These are phyloP conservation scores for Synergus japonicus DNA, from an alignment of 2,888 invertebrate species.

Conservation along the genomic window DNA sequence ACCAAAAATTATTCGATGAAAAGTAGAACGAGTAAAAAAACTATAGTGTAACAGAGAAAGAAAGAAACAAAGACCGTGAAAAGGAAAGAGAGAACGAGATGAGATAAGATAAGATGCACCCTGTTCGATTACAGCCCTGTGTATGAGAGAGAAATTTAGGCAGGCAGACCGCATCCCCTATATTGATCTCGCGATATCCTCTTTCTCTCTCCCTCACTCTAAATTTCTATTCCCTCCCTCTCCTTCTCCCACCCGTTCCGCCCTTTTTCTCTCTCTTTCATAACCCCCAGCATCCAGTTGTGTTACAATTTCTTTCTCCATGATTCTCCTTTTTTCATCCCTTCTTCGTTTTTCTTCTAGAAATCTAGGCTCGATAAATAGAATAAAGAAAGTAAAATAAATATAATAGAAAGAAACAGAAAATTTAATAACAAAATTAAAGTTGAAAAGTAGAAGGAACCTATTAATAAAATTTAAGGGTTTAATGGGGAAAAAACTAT, in stretches of 20 bases:
- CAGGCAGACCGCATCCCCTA: slow-evolving; percentile 55
- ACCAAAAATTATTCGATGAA: neutral
- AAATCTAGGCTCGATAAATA: neutral
- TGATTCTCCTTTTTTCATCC: slow-evolving; percentile 49
- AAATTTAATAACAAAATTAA: neutral
- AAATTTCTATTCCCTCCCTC: slow-evolving; percentile 35
- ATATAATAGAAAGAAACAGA: neutral
- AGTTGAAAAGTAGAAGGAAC: neutral
- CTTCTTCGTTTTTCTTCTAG: neutral
- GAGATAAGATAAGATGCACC: slow-evolving; percentile 27
- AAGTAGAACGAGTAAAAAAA: neutral
- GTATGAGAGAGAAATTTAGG: slow-evolving; percentile 45
- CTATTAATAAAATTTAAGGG: neutral
- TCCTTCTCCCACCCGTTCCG: slow-evolving; percentile 45
- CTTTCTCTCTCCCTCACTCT: slow-evolving; percentile 46
- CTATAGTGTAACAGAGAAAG: neutral
- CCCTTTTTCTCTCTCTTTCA: slow-evolving; percentile 47
- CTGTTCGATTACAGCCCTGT: slow-evolving; percentile 34
- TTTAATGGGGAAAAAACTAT: neutral
- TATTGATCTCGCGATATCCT: slow-evolving; percentile 58
- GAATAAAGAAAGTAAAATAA: neutral
- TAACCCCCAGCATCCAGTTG: neutral
- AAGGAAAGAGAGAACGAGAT: neutral
- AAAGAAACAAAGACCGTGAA: neutral
- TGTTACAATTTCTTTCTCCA: slow-evolving; percentile 40